Evolutionary conservation across 2,888 invertebrate genomes (phyloP), one percentile per base, ranked within the genome.

Genomic region (Mystacides longicornis): DNA sequence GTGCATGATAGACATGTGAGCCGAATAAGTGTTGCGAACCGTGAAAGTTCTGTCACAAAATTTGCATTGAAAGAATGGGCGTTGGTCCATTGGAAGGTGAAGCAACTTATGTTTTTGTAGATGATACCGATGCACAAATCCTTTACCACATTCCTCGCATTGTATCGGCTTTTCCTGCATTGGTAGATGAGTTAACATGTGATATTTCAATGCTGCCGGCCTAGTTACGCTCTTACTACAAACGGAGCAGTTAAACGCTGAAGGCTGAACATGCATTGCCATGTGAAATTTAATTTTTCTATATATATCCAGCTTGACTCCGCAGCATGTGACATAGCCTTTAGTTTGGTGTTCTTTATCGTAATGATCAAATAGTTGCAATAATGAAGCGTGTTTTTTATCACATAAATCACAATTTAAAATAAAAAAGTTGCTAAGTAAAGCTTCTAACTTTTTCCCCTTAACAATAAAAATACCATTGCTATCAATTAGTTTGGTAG

Each of bases 71-170:
- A 37, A 56, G 11, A 23, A 16, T 3, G 20, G 23, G 27, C 55
- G 33, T 52, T 56, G 21, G 23, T 56, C 52, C n/a, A 42, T 23
- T 5, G 56, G 56, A 18, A 56, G 7, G 20, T 56, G 56, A 2
- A 33, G 31, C 21, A 51, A 14, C 43, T 51, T 55, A 19, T 55
- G 55, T 23, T 48, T 18, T 3, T 18, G 9, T 23, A 48, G 16
- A 48, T 48, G 22, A 20, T n/a, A 23, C 2, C n/a, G 2, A 16
- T 23, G 23, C 7, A 48, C 21, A 20, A 48, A 48, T 21, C 23
- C 14, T n/a, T 48, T 48, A 2, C 48, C 48, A n/a, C 48, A 48
- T 14, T 48, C 23, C 2, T 48, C 48, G 23, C 48, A 48, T n/a
- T 48, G 48, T 11, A 48, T 4, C 2, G 48, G 48, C 7, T 21